These are phyloP conservation scores for Mergus octosetaceus DNA, from an alignment of 2,797 vertebrate genomes.

Conservation along the genomic window DNA sequence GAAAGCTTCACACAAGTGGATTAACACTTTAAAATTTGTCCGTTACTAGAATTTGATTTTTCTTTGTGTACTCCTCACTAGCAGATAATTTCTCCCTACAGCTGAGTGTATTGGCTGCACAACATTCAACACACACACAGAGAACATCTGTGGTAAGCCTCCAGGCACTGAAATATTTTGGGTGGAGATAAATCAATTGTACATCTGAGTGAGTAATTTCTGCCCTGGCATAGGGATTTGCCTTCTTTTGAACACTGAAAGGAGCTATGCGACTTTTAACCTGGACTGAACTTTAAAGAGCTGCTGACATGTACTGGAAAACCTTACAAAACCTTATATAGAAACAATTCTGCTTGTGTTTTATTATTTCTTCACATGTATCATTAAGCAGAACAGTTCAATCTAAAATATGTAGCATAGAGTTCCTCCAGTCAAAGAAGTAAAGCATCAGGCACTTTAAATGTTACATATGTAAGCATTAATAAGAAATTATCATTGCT, in stretches of 20 bases:
- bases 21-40: not conserved
- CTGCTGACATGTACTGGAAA: not conserved
- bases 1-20: not conserved
- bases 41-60: not conserved
- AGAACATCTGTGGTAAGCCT: not conserved
- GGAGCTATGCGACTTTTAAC: not conserved
- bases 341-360: not conserved
- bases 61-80: not conserved
- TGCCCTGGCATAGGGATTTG: not conserved
- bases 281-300: conserved; percentile 41
- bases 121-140: not conserved
- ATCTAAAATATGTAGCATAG: not conserved
- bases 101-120: not conserved
- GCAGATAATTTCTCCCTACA: not conserved
- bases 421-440: not conserved
- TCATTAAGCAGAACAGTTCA: not conserved
- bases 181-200: conserved; percentile 39
- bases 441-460: not conserved
- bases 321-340: not conserved
- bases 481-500: not conserved
- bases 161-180: conserved; percentile 29
- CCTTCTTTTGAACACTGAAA: conserved; percentile 33
- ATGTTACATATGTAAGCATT: not conserved
- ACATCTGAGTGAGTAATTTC: conserved; percentile 47
- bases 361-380: not conserved